A percentile compares a stretch with the other conserved stretches of the same genome.
phyloP scores from a whole-genome alignment of 2,797 vertebrate genomes.

The Cygnus olor region DNA sequence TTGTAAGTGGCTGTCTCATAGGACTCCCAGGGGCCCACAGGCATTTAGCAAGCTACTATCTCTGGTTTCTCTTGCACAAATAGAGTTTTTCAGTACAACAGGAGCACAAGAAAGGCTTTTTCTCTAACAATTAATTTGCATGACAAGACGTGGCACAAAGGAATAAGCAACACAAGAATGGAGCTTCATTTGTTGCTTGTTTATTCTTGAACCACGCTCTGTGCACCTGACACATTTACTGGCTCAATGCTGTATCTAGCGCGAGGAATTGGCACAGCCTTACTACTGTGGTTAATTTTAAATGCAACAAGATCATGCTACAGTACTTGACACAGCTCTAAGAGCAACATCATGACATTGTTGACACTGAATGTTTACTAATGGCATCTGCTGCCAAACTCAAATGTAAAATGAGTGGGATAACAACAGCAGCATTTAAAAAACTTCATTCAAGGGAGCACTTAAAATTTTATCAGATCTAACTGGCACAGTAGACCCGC shows the following conservation, averaged over 20 bases:
- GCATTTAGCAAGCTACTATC: background rate
- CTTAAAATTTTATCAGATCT: constrained; percentile 71
- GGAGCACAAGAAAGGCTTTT: background rate
- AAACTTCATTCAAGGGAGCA: constrained; percentile 55
- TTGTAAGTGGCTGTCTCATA: background rate
- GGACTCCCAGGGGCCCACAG: background rate
- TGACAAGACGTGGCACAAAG: background rate
- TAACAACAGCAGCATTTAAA: constrained; percentile 46
- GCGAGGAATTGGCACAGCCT: constrained; percentile 39
- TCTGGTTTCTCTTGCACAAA: background rate
- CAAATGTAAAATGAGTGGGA: constrained; percentile 40
- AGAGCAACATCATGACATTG: constrained; percentile 50
- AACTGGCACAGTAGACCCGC: constrained; percentile 3
- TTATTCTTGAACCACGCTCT: background rate
- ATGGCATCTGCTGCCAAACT: constrained; percentile 51
- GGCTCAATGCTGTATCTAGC: constrained; percentile 4
- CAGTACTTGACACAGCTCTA: constrained; percentile 36
- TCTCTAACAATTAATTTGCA: background rate
- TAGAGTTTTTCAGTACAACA: background rate
- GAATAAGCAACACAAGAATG: background rate
- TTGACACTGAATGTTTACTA: constrained; percentile 50
- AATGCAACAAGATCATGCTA: constrained; percentile 45
- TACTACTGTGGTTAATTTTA: constrained; percentile 45
- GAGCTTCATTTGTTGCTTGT: constrained; percentile 1
- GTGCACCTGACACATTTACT: constrained; percentile 36